phyloP scores from a whole-genome alignment of 1,140 invertebrate genomes.

The Cydia strobilella region DNA sequence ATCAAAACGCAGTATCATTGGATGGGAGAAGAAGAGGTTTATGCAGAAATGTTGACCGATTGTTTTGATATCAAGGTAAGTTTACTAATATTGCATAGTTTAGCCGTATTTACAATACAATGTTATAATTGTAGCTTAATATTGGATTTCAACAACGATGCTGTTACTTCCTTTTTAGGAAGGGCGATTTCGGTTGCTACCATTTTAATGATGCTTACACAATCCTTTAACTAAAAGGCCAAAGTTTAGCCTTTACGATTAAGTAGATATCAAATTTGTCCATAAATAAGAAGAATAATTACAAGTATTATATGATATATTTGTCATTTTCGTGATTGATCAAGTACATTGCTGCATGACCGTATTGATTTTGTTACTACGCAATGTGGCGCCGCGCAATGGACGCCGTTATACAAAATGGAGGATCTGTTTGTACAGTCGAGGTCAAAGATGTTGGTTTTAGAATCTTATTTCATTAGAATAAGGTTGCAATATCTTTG shows the following conservation, averaged over 20 bases:
- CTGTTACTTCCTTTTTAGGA: background rate
- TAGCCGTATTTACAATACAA: background rate
- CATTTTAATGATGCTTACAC: conserved; percentile 3
- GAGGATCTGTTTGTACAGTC: background rate
- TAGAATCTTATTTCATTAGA: background rate
- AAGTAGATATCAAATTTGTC: background rate
- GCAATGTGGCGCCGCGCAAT: conserved; percentile 21
- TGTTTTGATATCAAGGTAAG: conserved; percentile 70
- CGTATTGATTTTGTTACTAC: conserved; percentile 23
- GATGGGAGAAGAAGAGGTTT: conserved; percentile 71
- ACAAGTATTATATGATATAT: background rate
- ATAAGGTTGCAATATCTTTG: background rate
- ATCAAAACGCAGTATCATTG: conserved; percentile 60
- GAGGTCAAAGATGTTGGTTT: background rate
- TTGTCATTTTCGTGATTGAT: conserved; percentile 36
- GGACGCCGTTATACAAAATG: conserved; percentile 5
- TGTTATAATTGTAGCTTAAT: background rate
- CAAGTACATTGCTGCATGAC: conserved; percentile 18
- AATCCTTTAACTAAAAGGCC: conserved; percentile 25
- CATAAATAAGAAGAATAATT: background rate
- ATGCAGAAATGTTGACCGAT: conserved; percentile 68
- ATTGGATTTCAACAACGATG: too few relatives aligned
- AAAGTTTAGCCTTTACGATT: background rate
- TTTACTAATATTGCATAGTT: conserved; percentile 34
- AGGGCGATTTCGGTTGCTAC: background rate